Conservation (phyloP, 1,140 invertebrate species). For the Piezodorus guildinii region DNA sequence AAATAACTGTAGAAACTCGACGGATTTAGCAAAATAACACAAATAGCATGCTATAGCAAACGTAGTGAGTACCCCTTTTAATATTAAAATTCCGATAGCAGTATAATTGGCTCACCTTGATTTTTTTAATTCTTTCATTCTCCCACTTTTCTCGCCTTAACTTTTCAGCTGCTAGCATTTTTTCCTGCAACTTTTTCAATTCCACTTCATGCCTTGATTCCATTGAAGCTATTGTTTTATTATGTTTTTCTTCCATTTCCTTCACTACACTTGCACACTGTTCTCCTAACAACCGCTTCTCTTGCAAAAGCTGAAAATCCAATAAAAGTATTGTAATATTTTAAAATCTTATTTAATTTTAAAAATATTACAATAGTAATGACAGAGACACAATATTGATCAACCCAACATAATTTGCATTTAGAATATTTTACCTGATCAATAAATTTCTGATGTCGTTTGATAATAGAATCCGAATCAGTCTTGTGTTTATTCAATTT, state of each 20-base stretch:
- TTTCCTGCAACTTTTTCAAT: slow-evolving; percentile 48
- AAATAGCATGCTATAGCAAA: too few relatives aligned
- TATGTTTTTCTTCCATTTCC: slow-evolving; percentile 42
- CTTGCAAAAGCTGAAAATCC: slow-evolving; percentile 40
- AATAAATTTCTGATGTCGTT: slow-evolving; percentile 56
- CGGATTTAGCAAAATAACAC: too few relatives aligned
- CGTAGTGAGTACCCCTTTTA: too few relatives aligned
- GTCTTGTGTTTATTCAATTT: slow-evolving; percentile 46
- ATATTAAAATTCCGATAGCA: too few relatives aligned
- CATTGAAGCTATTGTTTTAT: slow-evolving; percentile 41
- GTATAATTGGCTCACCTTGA: slow-evolving; percentile 40
- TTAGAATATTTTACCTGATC: slow-evolving; percentile 37
- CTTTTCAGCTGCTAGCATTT: slow-evolving; percentile 51
- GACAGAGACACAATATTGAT: too few relatives aligned
- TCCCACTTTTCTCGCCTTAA: slow-evolving; percentile 52
- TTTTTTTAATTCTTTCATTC: slow-evolving; percentile 55
- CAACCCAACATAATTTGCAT: too few relatives aligned
- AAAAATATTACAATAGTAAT: too few relatives aligned
- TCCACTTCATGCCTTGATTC: slow-evolving; percentile 52
- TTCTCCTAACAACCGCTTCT: slow-evolving; percentile 51
- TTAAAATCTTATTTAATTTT: too few relatives aligned
- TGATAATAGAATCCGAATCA: slow-evolving; percentile 48
- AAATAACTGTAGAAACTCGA: too few relatives aligned
- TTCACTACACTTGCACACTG: slow-evolving; percentile 48
- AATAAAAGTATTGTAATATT: too few relatives aligned